Percentiles rank a stretch among this genome's conserved stretches.
These are phyloP conservation scores for Lontra canadensis DNA, from an alignment of 2,113 vertebrate species.

Conservation along the genomic window DNA sequence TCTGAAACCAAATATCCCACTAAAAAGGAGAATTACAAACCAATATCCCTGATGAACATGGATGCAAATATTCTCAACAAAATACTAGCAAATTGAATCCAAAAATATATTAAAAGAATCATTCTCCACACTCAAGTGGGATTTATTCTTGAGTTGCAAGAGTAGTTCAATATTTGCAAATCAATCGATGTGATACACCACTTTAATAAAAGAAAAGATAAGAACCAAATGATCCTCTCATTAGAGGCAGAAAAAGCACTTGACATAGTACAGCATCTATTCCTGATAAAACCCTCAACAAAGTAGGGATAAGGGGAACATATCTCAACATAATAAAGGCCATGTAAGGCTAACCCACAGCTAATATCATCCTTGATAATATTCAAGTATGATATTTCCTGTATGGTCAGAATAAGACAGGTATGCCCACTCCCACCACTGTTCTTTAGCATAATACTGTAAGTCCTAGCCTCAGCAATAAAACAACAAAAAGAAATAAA, in stretches of 20 bases:
- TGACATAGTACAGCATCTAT: background rate
- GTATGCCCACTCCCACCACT: too few species aligned
- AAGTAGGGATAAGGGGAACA: background rate
- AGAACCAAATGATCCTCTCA: background rate
- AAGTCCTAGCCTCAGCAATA: too few species aligned
- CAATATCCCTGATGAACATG: background rate
- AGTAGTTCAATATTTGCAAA: too few species aligned
- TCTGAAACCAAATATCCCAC: background rate
- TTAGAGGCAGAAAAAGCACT: background rate
- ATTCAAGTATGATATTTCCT: too few species aligned
- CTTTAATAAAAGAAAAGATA: background rate
- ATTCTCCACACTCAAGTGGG: too few species aligned
- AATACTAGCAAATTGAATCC: too few species aligned
- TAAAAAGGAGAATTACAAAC: background rate
- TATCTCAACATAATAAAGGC: background rate
- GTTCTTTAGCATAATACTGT: too few species aligned
- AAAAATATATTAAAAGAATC: too few species aligned
- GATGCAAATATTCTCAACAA: too few species aligned
- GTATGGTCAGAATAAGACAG: too few species aligned
- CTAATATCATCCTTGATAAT: background rate
- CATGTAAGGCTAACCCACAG: background rate
- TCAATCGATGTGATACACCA: background rate
- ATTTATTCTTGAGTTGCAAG: too few species aligned
- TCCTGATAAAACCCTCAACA: background rate
- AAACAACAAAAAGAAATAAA: too few species aligned